Evolutionary conservation across 2,113 vertebrate species (phyloP).

Genomic region (Thomomys bottae): DNA sequence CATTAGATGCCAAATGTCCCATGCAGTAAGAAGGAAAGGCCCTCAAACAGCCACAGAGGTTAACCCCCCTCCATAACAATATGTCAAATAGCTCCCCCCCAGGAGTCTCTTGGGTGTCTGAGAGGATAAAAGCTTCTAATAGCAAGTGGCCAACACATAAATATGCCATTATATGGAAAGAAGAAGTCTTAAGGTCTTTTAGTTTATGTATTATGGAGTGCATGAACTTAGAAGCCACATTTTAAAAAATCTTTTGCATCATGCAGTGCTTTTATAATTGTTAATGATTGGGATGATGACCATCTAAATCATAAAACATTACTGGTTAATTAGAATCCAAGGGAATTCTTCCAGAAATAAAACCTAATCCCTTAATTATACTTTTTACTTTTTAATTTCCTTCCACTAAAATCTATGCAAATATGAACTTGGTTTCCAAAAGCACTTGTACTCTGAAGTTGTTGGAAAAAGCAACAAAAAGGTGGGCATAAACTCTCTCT

Average conservation of each 20-base stretch:
- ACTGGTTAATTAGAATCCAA: constrained; percentile 72
- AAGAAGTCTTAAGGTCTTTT: constrained; percentile 16
- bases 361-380: constrained; percentile 74
- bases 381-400: constrained; percentile 70
- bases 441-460: neutral
- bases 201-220: neutral
- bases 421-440: constrained; percentile 44
- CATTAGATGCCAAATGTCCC: no score
- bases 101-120: neutral
- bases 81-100: neutral
- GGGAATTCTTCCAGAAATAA: constrained; percentile 69
- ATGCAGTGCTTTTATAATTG: constrained; percentile 11
- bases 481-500: neutral
- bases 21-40: neutral
- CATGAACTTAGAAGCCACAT: neutral
- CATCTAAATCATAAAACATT: constrained; percentile 67
- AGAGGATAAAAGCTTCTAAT: neutral
- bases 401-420: constrained; percentile 67
- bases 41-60: neutral
- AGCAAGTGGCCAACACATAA: constrained; percentile 12
- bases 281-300: constrained; percentile 29
- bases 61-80: no score
- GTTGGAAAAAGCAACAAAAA: constrained; percentile 13
- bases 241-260: constrained; percentile 21
- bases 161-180: neutral